Evolutionary conservation across 2,113 vertebrate genomes (phyloP).

Genomic region (Cinclus cinclus): DNA sequence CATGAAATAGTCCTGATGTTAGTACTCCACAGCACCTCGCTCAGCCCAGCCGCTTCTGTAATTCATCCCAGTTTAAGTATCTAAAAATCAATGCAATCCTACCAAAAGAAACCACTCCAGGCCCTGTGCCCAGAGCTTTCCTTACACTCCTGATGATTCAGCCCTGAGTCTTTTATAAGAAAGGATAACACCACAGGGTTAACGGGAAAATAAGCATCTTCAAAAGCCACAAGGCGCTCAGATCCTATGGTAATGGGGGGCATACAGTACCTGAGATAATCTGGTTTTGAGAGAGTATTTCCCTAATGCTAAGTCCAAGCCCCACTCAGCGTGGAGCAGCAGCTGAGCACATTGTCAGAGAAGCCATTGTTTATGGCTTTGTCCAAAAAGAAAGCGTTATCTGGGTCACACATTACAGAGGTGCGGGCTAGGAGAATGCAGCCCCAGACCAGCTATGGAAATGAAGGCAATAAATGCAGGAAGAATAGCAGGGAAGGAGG

Average conservation of each 20-base stretch:
- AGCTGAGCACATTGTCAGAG: not conserved
- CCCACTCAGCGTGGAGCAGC: not conserved
- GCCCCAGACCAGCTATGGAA: not conserved
- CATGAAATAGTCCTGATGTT: not conserved
- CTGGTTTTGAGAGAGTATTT: not conserved
- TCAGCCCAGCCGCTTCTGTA: not conserved
- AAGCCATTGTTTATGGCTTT: conserved; percentile 27
- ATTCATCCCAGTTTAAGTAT: not conserved
- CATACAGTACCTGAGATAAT: conserved; percentile 13
- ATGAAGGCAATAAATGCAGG: conserved; percentile 41
- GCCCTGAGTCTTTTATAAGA: not conserved
- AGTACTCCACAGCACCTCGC: not conserved
- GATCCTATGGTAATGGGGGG: not conserved
- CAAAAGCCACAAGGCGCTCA: not conserved
- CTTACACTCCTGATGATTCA: not conserved
- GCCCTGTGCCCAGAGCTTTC: not conserved
- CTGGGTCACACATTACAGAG: conserved; percentile 46
- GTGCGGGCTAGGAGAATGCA: not conserved
- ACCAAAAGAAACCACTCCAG: not conserved
- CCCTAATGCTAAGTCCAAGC: not conserved
- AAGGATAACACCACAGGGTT: not conserved
- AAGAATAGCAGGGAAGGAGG: conserved; percentile 40
- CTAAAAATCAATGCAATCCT: not conserved
- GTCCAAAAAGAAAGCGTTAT: conserved; percentile 36
- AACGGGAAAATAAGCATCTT: not conserved